These are phyloP conservation scores for Cassiopea xamachana DNA, from an alignment of 30 jellyfish, hydroid and myxozoan species.

Conservation along the genomic window DNA sequence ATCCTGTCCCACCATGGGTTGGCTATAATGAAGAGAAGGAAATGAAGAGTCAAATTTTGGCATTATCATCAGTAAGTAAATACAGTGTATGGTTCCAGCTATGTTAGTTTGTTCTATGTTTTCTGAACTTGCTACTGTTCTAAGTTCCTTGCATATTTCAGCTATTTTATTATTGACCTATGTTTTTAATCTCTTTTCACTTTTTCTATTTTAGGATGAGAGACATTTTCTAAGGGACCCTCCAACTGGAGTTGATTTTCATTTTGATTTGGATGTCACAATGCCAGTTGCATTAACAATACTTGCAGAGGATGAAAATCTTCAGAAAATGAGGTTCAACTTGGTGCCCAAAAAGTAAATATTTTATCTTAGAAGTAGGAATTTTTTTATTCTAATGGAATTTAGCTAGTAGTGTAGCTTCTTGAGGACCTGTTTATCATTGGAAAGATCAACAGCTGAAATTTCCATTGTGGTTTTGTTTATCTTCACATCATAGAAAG, in stretches of 20 bases:
- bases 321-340: slow-evolving; percentile 85
- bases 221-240: slow-evolving; percentile 97
- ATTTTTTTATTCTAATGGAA: too few species aligned
- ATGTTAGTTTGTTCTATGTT: neutral
- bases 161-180: neutral
- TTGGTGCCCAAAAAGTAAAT: slow-evolving; percentile 91
- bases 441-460: too few species aligned
- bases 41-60: slow-evolving; percentile 86
- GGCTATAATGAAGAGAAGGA: slow-evolving; percentile 96
- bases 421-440: too few species aligned
- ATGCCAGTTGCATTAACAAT: slow-evolving; percentile 99
- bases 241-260: slow-evolving; percentile 96
- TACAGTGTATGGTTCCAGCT: neutral
- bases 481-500: too few species aligned
- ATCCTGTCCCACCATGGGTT: slow-evolving; percentile 99
- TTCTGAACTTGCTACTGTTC: too few species aligned
- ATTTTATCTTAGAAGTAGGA: neutral
- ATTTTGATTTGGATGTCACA: slow-evolving; percentile 73
- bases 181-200: neutral
- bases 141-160: neutral
- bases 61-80: slow-evolving; percentile 84
- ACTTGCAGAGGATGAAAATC: slow-evolving; percentile 85
- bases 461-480: too few species aligned
- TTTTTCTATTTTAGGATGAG: slow-evolving; percentile 87
- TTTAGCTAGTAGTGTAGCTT: too few species aligned